Conservation (phyloP, 1,140 invertebrate genomes). For the Drosophila ficusphila region DNA sequence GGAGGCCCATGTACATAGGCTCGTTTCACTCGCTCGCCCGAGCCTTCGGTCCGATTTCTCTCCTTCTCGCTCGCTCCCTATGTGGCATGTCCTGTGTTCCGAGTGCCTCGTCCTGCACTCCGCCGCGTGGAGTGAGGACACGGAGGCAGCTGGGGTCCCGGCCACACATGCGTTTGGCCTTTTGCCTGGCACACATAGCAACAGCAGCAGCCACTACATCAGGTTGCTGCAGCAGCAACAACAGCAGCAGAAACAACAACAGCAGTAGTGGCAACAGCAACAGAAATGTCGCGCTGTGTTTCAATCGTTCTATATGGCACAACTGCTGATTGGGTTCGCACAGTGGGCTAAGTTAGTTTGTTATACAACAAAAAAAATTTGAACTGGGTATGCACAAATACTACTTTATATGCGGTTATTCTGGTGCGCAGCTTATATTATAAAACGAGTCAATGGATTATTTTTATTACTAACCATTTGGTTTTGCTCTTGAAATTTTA, state of each 20-base stretch:
- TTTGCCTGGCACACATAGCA: constrained; percentile 78
- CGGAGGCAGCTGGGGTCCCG: constrained; percentile 24
- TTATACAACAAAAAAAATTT: neutral
- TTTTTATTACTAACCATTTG: too few relatives aligned
- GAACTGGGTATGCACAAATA: too few relatives aligned
- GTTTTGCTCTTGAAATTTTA: too few relatives aligned
- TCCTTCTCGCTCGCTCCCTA: constrained; percentile 39
- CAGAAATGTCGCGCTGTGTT: constrained; percentile 57
- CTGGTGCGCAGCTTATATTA: too few relatives aligned
- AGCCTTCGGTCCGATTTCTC: constrained; percentile 30
- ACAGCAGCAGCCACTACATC: constrained; percentile 33
- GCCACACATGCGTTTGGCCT: constrained; percentile 77
- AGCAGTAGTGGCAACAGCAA: constrained; percentile 19
- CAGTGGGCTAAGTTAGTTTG: constrained; percentile 28
- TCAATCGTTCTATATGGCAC: constrained; percentile 49
- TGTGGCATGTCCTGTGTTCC: constrained; percentile 17
- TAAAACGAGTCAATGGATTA: too few relatives aligned
- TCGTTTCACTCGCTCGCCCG: constrained; percentile 53
- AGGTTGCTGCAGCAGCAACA: constrained; percentile 15
- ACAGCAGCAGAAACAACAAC: constrained; percentile 8
- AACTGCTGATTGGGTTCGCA: constrained; percentile 67
- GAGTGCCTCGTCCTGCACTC: constrained; percentile 21
- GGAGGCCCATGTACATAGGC: constrained; percentile 66
- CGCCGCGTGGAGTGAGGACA: constrained; percentile 1
- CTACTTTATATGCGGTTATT: too few relatives aligned